A percentile compares a stretch with the other conserved stretches of the same genome.
Conservation (phyloP, 2,888 invertebrate species). For the Amiota communis region DNA sequence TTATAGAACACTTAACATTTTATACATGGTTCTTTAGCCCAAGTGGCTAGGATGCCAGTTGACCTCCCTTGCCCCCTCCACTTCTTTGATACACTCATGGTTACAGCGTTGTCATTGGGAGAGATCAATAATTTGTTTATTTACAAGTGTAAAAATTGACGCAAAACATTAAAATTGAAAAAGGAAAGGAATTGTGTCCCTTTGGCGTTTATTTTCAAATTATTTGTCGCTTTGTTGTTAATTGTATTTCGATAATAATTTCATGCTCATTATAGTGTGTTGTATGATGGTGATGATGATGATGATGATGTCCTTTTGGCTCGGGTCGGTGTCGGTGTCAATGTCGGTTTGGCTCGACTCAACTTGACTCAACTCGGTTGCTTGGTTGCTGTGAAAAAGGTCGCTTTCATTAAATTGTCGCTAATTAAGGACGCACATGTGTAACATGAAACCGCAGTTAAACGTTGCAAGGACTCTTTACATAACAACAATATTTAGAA, state of each 20-base stretch:
- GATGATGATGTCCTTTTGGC: neutral
- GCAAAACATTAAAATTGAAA: no score
- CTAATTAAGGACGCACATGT: conserved; percentile 68
- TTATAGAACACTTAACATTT: no score
- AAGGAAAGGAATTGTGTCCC: neutral
- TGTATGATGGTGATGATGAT: neutral
- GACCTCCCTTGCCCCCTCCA: no score
- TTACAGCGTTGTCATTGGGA: no score
- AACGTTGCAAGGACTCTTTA: conserved; percentile 42
- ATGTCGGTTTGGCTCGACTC: neutral
- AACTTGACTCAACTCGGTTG: neutral
- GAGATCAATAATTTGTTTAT: no score
- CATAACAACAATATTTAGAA: conserved; percentile 7
- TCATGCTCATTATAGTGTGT: conserved; percentile 64
- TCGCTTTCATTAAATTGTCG: conserved; percentile 60
- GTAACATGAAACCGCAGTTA: conserved; percentile 69
- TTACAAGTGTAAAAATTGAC: no score
- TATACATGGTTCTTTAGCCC: no score
- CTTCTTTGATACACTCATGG: no score
- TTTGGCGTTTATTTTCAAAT: conserved; percentile 31
- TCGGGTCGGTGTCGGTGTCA: no score
- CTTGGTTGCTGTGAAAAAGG: conserved; percentile 20
- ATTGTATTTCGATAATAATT: conserved; percentile 68
- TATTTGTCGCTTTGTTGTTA: conserved; percentile 51
- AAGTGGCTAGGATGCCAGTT: no score